These are phyloP conservation scores for Mycteria americana DNA, from an alignment of 2,797 vertebrate species.

Conservation along the genomic window DNA sequence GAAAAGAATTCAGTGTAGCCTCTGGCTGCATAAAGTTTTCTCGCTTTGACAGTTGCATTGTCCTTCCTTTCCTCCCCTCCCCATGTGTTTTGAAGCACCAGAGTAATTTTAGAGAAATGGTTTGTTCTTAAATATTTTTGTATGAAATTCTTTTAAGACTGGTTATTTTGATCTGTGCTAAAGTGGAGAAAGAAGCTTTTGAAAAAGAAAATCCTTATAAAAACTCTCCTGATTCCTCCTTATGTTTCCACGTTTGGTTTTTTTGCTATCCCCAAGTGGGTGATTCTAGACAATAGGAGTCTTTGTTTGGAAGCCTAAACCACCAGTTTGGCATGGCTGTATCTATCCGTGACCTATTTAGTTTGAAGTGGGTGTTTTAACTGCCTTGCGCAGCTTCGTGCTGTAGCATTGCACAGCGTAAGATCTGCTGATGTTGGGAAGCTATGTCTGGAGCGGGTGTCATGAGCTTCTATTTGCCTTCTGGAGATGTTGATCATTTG, in stretches of 20 bases:
- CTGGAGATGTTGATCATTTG: background rate
- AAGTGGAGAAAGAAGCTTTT: background rate
- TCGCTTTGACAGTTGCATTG: background rate
- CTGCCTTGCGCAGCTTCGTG: background rate
- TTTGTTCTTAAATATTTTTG: background rate
- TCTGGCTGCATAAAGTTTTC: background rate
- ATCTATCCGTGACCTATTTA: slow-evolving; percentile 60
- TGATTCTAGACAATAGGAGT: slow-evolving; percentile 41
- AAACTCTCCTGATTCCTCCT: background rate
- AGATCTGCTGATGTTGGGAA: background rate
- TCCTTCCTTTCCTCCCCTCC: background rate
- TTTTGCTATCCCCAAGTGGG: background rate
- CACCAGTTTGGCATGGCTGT: slow-evolving; percentile 3
- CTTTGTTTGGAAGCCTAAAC: slow-evolving; percentile 49
- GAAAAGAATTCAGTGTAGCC: background rate
- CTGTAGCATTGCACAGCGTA: background rate
- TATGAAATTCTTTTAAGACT: background rate
- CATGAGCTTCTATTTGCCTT: background rate
- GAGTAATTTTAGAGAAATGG: background rate
- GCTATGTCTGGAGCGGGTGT: background rate
- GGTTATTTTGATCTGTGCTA: background rate
- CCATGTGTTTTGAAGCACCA: background rate
- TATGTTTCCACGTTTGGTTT: background rate
- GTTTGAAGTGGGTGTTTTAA: background rate
- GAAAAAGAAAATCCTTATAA: background rate